Evolutionary conservation across 1,140 invertebrate genomes (phyloP).

Genomic region (Drosophila albomicans): DNA sequence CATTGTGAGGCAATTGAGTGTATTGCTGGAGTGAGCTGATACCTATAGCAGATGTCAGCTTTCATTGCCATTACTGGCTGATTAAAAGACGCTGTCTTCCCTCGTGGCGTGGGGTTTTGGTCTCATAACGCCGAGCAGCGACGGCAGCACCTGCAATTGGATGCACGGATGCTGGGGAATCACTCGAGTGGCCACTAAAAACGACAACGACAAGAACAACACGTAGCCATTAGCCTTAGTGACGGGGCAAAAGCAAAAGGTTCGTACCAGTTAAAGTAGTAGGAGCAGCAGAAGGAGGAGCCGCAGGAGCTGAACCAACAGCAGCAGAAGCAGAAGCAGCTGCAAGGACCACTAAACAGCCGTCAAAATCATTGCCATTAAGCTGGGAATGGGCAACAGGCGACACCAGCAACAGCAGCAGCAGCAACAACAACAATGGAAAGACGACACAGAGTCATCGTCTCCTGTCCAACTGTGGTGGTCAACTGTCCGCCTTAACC

Average conservation of each 20-base stretch:
- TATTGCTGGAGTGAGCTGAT: constrained; percentile 5
- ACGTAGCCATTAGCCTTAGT: constrained; percentile 60
- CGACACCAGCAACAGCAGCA: constrained; percentile 3
- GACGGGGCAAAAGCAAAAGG: constrained; percentile 8
- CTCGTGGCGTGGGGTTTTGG: neutral
- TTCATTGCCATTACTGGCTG: constrained; percentile 70
- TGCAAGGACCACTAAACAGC: constrained; percentile 69
- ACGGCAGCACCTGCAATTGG: constrained; percentile 13
- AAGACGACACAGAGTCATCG: constrained; percentile 41
- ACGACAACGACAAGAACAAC: constrained; percentile 23
- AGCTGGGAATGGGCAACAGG: constrained; percentile 45
- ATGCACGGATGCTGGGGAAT: constrained; percentile 4
- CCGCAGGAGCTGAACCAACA: too few relatives aligned
- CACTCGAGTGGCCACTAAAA: constrained; percentile 38
- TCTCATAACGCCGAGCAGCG: neutral
- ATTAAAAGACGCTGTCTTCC: constrained; percentile 66
- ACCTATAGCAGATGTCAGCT: constrained; percentile 54
- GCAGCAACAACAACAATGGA: constrained; percentile 58
- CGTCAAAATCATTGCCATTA: constrained; percentile 78
- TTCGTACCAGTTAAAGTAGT: neutral
- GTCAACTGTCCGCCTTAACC: constrained; percentile 79
- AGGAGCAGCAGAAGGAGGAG: neutral
- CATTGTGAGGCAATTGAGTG: neutral
- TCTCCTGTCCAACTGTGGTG: constrained; percentile 43
- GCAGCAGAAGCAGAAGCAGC: constrained; percentile 10